Conservation (phyloP, 2,797 vertebrate genomes). For the Acridotheres tristis region DNA sequence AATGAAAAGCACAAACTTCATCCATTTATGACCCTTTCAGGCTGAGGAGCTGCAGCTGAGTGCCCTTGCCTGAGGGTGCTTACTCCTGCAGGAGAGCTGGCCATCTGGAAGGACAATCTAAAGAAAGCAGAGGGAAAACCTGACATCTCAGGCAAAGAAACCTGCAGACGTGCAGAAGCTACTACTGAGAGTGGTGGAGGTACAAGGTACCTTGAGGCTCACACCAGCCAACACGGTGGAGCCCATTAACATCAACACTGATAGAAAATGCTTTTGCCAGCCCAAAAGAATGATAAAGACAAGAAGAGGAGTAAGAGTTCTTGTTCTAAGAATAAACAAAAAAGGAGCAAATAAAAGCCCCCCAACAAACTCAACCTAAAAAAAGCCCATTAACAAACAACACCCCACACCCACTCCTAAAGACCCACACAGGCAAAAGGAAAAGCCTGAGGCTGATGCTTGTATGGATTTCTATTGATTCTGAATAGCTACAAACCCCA, state of each 20-base stretch:
- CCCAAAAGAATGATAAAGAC: neutral
- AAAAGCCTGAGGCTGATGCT: neutral
- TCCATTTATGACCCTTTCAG: slow-evolving; percentile 22
- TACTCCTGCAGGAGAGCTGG: neutral
- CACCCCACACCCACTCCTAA: neutral
- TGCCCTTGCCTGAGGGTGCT: neutral
- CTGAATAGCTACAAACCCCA: neutral
- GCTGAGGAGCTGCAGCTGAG: neutral
- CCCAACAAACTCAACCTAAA: neutral
- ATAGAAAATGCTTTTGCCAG: neutral
- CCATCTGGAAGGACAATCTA: slow-evolving; percentile 12
- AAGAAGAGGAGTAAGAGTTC: neutral
- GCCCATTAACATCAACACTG: neutral
- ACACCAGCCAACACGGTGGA: fast-evolving
- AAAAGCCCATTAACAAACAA: neutral
- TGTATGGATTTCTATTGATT: neutral
- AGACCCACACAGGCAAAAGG: neutral
- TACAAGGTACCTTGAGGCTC: neutral
- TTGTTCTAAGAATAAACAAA: neutral
- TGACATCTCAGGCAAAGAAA: neutral
- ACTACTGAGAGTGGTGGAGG: fast-evolving
- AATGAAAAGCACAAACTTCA: slow-evolving; percentile 49
- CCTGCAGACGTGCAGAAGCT: neutral
- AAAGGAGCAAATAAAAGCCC: neutral
- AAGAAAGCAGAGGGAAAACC: neutral